Percentiles rank a stretch among this genome's conserved stretches.
phyloP scores from a whole-genome alignment of 2,797 vertebrate genomes.

The Pelochelys cantorii region DNA sequence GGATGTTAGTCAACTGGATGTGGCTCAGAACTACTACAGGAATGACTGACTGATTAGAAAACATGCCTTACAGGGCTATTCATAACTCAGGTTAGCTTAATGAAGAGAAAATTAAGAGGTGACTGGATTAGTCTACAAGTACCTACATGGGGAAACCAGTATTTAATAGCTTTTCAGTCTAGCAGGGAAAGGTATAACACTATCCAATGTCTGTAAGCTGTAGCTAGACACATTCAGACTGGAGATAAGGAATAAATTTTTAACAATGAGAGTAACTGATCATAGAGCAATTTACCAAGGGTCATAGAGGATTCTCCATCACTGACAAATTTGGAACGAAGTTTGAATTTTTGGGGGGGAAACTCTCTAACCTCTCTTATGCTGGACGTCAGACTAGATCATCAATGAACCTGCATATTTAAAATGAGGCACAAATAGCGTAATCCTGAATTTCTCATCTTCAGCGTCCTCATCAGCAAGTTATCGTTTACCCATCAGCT shows the following conservation, averaged over 20 bases:
- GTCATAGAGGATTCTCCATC: too few species aligned
- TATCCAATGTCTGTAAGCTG: too few species aligned
- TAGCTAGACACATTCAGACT: too few species aligned
- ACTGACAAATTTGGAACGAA: too few species aligned
- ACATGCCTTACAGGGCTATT: neutral
- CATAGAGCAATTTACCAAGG: too few species aligned
- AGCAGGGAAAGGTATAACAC: too few species aligned
- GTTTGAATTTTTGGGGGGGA: neutral
- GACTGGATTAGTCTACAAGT: neutral
- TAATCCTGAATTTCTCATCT: neutral
- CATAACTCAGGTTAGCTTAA: neutral
- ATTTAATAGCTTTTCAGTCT: too few species aligned
- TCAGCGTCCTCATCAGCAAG: neutral
- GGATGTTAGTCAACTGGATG: neutral
- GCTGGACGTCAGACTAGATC: neutral
- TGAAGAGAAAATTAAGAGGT: neutral
- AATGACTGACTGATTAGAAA: neutral
- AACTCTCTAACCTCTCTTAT: neutral
- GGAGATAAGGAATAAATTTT: too few species aligned
- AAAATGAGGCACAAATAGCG: neutral
- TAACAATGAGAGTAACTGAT: too few species aligned
- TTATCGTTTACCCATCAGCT: neutral
- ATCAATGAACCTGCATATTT: neutral
- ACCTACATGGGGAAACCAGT: too few species aligned
- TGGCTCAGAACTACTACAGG: too few species aligned